Conservation (phyloP, 2,797 vertebrate genomes). For the Okamejei kenojei region DNA sequence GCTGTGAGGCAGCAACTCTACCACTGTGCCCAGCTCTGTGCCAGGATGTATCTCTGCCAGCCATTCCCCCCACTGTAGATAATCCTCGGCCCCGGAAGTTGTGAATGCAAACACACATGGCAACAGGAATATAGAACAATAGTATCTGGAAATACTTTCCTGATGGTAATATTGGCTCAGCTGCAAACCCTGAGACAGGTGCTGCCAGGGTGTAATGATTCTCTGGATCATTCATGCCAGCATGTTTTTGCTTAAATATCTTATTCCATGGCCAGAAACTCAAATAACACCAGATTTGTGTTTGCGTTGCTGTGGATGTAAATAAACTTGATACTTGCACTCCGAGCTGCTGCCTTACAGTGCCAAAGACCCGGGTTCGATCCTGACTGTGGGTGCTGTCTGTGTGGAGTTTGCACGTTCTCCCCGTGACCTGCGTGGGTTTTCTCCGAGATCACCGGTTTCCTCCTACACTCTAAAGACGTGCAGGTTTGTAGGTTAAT, state of each 20-base stretch:
- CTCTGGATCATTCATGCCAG: not conserved
- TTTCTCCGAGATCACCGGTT: too few species aligned
- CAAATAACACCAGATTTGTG: not conserved
- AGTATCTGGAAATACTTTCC: not conserved
- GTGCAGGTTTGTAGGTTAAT: too few species aligned
- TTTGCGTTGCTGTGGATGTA: not conserved
- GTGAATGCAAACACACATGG: not conserved
- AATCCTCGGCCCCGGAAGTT: not conserved
- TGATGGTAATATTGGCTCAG: not conserved
- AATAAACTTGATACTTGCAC: not conserved
- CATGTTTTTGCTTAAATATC: not conserved
- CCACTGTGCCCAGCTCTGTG: not conserved
- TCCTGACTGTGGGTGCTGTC: too few species aligned
- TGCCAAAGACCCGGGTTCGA: too few species aligned
- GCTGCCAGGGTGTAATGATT: not conserved
- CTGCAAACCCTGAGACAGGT: not conserved
- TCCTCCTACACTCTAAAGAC: too few species aligned
- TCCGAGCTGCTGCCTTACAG: not conserved
- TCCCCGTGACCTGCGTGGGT: too few species aligned
- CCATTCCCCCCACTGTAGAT: not conserved
- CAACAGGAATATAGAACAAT: not conserved
- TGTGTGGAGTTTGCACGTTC: too few species aligned
- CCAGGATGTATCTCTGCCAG: not conserved
- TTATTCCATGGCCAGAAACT: not conserved
- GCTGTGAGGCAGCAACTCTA: too few species aligned